Base-by-base conservation (phyloP, 2,888 invertebrate genomes). In the Drosophila buzzatii region DNA sequence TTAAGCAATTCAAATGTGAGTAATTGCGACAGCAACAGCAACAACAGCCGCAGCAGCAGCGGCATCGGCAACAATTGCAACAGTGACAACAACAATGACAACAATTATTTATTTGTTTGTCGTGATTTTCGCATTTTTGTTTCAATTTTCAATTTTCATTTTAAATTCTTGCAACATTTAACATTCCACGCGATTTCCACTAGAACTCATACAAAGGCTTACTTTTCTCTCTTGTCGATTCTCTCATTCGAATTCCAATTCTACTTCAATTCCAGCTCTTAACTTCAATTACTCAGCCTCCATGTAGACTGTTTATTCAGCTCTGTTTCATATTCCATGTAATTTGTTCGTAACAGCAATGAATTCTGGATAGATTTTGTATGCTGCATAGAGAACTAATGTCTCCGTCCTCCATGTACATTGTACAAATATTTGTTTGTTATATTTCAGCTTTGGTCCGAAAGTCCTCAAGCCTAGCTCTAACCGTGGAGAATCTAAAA, bases 1-100 rank as follows among this genome's bases (percentile, higher is more conserved):
- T 37, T 55, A 59, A 41, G 42, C 73, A 76, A 76, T 65, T 75
- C 51, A 58, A 65, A 70, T 62, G 37, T 64, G 64, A 45, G 71
- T 81, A 75, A 78, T 74, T 69, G 65, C 63, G 55, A 45, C 66
- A 51, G 16, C 53, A 47, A 3, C 37, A 59, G 23, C 47, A 58
- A 8, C 55, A 57, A 2, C 45, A 59, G 16, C 45, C 49, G 7
- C 23, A 47, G 27, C 63, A 39, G 10, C 49, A 23, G 56, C 63
- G 45, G 33, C 65, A 42, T 2, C 23, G 37, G 2, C 37, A 59
- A 44, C 56, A 57, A 33, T 33, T 44, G 44, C 57, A 45, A 23
- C 33, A 42, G n/a, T 39, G 61, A 27, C 53, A 53, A 18, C 57
- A 63, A 45, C 53, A 67, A 60, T 55, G 51, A 3, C 44, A 65